Evolutionary conservation across 1,140 invertebrate genomes (phyloP), one percentile per base, ranked within the genome.

Genomic region (Phymorhynchus buccinoides): DNA sequence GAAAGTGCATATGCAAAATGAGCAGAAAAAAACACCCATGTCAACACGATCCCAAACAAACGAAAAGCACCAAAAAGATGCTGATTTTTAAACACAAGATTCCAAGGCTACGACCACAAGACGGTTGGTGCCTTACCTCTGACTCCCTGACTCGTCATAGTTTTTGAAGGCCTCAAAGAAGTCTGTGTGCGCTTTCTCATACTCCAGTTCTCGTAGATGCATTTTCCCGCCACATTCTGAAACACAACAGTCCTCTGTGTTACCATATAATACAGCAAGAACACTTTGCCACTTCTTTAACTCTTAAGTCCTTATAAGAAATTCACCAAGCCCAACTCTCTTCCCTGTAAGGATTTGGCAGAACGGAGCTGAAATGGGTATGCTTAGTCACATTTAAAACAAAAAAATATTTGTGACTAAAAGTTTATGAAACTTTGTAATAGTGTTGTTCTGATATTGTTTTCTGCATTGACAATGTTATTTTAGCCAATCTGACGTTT

Each of bases 121-220:
- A n/a, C n/a, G n/a, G n/a, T n/a, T n/a, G n/a, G n/a, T 62, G 22
- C 1, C 12, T 83, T 89, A 93, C 93, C 99, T 95, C 62, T 98
- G 98, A 89, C 97, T 99, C n/a, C 99, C 99, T 62, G 98, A 99
- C 94, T 99, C 99, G 95, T 99, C 99, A 93, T 99, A 99, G 94
- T 99, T 99, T 94, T 99, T 99, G 93, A 99, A 99, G 3, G 99
- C 99, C 94, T 99, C 98, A 94, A 99, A 99, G 94, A 99, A 99
- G 92, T 99, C 99, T 3, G 98, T 99, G 92, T 99, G 98, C 9
- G 99, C 98, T 94, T 99, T 98, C 93, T 99, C 98, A 94, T 99
- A 99, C 94, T 99, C 98, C 30, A 97, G 98, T 95, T 99, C 98
- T 77, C 99, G 95, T 56, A 99, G 94, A 94, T 99, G 99, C 99